Evolutionary conservation across 2,113 vertebrate genomes (phyloP).

Genomic region (Rhadina sibilatrix): DNA sequence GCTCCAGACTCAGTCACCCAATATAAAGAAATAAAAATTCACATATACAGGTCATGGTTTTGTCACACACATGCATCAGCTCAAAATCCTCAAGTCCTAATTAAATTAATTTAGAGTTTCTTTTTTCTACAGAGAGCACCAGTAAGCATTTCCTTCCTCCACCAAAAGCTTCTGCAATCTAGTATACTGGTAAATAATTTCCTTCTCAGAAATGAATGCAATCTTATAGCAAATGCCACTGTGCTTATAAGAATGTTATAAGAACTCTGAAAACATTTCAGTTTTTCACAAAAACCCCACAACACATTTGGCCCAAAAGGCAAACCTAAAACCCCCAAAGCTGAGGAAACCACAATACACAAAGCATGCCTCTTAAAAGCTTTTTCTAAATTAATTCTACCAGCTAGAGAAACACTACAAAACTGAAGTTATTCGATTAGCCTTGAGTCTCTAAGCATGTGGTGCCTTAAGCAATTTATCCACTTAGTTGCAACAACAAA

Average conservation of each 20-base stretch:
- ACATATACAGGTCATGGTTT: neutral
- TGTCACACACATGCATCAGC: constrained; percentile 45
- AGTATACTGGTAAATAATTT: neutral
- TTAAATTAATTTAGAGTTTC: constrained; percentile 64
- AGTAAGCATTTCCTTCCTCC: neutral
- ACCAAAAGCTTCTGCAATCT: neutral
- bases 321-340: neutral
- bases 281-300: neutral
- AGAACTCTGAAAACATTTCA: neutral
- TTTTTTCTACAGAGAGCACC: neutral
- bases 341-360: neutral
- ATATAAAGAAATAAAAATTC: constrained; percentile 46
- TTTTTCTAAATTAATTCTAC: constrained; percentile 36
- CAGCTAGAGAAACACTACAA: neutral
- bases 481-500: constrained; percentile 18
- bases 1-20: constrained; percentile 74
- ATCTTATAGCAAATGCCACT: neutral
- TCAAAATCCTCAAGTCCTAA: constrained; percentile 71
- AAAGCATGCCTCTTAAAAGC: neutral
- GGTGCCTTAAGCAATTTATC: constrained; percentile 47
- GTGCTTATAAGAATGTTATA: neutral
- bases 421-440: constrained; percentile 49
- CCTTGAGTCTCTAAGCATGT: neutral
- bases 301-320: neutral
- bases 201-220: neutral